These are phyloP conservation scores for Pyrgilauda ruficollis DNA, from an alignment of 2,113 vertebrate species.

Conservation along the genomic window DNA sequence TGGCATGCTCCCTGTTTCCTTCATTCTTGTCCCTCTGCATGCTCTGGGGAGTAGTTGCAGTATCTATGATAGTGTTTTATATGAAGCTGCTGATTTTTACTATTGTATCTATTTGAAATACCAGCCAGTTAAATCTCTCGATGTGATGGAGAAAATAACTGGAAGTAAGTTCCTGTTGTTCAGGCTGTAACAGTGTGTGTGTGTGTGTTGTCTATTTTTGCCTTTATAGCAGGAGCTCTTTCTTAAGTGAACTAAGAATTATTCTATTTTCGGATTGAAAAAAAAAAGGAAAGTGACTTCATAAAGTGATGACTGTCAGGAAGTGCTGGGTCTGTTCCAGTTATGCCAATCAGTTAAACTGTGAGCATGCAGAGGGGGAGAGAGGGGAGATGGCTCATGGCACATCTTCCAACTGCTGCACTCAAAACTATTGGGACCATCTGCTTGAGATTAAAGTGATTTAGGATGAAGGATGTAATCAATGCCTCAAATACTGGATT, in stretches of 20 bases:
- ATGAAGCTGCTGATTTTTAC: not conserved
- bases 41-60: not conserved
- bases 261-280: not conserved
- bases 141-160: not conserved
- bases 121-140: not conserved
- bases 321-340: constrained; percentile 35
- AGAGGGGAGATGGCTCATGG: not conserved
- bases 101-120: not conserved
- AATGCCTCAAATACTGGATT: not conserved
- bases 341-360: constrained; percentile 2
- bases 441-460: not conserved
- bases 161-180: not conserved
- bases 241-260: not conserved
- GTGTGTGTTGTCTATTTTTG: not conserved
- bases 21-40: not conserved
- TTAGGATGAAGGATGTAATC: not conserved
- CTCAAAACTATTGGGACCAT: not conserved
- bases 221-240: not conserved
- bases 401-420: not conserved
- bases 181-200: not conserved
- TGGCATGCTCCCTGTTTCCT: not conserved
- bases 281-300: not conserved
- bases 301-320: not conserved
- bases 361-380: not conserved
- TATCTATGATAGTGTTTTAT: not conserved